Base-by-base conservation (phyloP, 2,888 invertebrate species). In the Eueremaeus valkanovi region DNA sequence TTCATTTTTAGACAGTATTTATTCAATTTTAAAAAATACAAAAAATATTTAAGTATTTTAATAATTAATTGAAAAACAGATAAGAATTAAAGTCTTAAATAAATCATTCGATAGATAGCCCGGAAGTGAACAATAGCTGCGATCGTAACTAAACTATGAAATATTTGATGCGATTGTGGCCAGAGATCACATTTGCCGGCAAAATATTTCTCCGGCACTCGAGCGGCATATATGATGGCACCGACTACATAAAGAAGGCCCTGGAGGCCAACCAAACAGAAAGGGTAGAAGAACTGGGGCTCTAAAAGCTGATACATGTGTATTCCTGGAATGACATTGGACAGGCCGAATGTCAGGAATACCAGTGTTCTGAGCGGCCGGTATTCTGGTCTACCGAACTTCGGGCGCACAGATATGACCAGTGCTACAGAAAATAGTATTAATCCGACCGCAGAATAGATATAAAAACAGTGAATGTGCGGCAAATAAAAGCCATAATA, bases 91-190 rank as follows among this genome's bases (percentile, higher is more conserved):
- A n/a, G 24, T 58, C 58, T 58, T 27, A 58, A 58, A 24, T 29
- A 16, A 58, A 98, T 97, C 88, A 99, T 92, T 85, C 96, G 93
- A 78, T 94, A 93, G 81, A 99, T 97, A 73, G 98, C 98, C 82
- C 98, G 96, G 83, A 95, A 99, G 85, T 99, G 99, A 73, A 99
- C 96, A 83, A 98, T 94, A 0, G 99, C 98, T 31, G 97, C 99
- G 18, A 93, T 92, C 82, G 99, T 90, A 78, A 99, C 99, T 82
- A 98, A 89, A 55, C 98, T 91, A 83, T 99, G 99, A 88, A 99
- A 99, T 82, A 99, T 92, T 86, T 99, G 99, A 85, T 99, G 99
- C 74, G 98, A 98, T 86, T 99, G 99, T 85, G 96, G 95, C 95
- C 92, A 98, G 82, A 98, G 94, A 86, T 99, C 99, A 86, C 95